These are phyloP conservation scores for Pseudococcus jackbeardsleyi DNA, from an alignment of 2,888 invertebrate species.

Conservation along the genomic window DNA sequence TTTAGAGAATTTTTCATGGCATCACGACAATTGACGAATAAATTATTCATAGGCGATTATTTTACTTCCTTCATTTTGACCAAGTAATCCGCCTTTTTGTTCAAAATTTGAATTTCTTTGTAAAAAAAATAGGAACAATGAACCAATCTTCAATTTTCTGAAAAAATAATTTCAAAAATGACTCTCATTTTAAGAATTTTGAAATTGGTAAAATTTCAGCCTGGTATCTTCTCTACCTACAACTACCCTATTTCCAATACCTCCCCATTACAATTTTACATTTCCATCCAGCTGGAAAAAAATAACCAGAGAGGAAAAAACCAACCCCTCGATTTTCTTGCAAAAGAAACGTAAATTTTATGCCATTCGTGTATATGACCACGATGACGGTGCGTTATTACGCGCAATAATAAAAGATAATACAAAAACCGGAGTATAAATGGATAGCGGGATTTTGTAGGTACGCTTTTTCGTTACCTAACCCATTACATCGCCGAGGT, in stretches of 20 bases:
- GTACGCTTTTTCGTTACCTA: conserved; percentile 24
- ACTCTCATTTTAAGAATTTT: no score
- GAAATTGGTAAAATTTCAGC: no score
- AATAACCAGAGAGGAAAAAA: no score
- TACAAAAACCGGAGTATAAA: conserved; percentile 26
- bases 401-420: conserved; percentile 43
- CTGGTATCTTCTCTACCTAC: neutral
- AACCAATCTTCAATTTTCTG: no score
- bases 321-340: neutral
- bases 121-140: no score
- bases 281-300: neutral
- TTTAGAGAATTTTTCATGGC: no score
- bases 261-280: neutral
- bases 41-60: no score
- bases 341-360: neutral
- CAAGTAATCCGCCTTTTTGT: no score
- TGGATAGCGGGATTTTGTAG: conserved; percentile 9
- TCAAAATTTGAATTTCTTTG: no score
- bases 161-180: no score
- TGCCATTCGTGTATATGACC: conserved; percentile 22
- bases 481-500: neutral
- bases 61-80: no score
- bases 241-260: neutral
- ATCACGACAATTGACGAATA: no score
- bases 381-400: conserved; percentile 40